Evolutionary conservation across 2,113 vertebrate genomes (phyloP), one percentile per base, ranked within the genome.

Genomic region (Cygnus atratus): DNA sequence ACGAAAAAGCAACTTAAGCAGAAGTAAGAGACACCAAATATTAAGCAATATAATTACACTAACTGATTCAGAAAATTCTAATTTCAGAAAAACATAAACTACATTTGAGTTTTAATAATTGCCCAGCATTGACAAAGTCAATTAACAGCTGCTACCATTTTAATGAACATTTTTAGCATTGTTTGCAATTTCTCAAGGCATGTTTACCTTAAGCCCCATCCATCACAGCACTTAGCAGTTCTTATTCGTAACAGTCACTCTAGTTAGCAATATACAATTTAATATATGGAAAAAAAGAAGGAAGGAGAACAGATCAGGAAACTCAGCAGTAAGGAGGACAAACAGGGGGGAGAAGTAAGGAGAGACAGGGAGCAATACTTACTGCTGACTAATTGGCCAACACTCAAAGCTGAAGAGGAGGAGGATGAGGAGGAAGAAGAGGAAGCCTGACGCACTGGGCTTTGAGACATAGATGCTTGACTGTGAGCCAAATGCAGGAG

Each of bases 381-480:
- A 99, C 99, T 99, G 99, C 99, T 99, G 98, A 99, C 99, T 98
- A 99, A 99, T 98, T 99, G 99, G 88, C 99, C 99, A 98, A 99
- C 99, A 93, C 99, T 99, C 98, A 99, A 99, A 97, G 99, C 99
- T 71, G 99, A 99, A 97, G 99, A 99, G 67, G 99, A 99, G 95
- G 99, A 99, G 94, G 99, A 99, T 89, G 99, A 99, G 73, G 98
- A 98, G 96, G 99, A 99, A 95, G 98, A 99, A 88, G 99, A 99
- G 72, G 99, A 99, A 96, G 98, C 93, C 95, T 98, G 98, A 87
- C 97, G 98, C 76, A 98, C 96, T 65, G 98, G 98, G 91, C 98
- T 98, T 96, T 98, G 98, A 97, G 98, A 97, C 96, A 98, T 96
- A 92, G 99, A 99, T 94, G 99, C 98, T 98, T 99, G 99, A 98